These are phyloP conservation scores for Drosophila mercatorum DNA, from an alignment of 2,888 invertebrate species.

Conservation along the genomic window DNA sequence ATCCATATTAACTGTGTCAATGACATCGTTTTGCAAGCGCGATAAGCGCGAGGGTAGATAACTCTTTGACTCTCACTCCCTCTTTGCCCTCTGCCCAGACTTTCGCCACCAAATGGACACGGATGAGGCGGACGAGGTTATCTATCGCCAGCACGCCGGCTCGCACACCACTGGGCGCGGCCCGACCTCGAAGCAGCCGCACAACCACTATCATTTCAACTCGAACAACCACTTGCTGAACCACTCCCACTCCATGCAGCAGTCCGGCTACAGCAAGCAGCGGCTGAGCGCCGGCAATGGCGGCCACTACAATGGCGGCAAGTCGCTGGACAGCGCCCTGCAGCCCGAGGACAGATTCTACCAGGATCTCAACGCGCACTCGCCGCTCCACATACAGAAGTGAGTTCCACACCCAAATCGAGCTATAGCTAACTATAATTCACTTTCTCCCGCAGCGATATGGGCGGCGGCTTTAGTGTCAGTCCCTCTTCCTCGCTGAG, in stretches of 20 bases:
- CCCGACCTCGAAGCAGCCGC: constrained; percentile 49
- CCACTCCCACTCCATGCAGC: constrained; percentile 81
- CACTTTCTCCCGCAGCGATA: constrained; percentile 61
- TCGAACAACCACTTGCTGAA: constrained; percentile 82
- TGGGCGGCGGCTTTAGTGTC: constrained; percentile 70
- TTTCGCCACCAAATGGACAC: constrained; percentile 82
- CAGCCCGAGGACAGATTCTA: constrained; percentile 74
- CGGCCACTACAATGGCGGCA: constrained; percentile 75
- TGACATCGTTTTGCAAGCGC: not conserved
- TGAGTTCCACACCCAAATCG: constrained; percentile 24
- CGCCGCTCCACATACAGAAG: constrained; percentile 80
- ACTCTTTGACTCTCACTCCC: not conserved
- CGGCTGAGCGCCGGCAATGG: constrained; percentile 71
- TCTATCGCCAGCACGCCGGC: constrained; percentile 69
- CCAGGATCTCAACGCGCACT: constrained; percentile 74
- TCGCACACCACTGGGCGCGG: constrained; percentile 39
- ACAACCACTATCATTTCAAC: constrained; percentile 81
- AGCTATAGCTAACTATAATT: not conserved
- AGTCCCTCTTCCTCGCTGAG: constrained; percentile 84
- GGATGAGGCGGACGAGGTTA: constrained; percentile 77
- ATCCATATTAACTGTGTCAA: not conserved
- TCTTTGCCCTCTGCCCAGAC: constrained; percentile 47
- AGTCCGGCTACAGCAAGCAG: constrained; percentile 78
- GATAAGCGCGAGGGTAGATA: not conserved
- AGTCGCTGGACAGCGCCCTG: constrained; percentile 78